Evolutionary conservation across 2,113 vertebrate genomes (phyloP), one percentile per base, ranked within the genome.

Genomic region (Eira barbara): DNA sequence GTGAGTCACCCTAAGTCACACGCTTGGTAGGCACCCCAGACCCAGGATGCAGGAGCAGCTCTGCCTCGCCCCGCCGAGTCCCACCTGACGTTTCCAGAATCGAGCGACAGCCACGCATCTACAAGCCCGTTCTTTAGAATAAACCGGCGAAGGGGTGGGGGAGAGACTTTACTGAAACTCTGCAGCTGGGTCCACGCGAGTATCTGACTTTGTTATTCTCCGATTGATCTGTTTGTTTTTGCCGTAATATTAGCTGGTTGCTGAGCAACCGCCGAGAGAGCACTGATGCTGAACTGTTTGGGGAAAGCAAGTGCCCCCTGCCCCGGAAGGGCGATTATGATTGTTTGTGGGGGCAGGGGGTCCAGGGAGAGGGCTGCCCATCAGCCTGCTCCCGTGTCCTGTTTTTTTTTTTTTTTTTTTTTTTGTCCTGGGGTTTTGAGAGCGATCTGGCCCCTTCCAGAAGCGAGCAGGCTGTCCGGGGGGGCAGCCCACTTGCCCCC

Each of bases 211-310:
- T 29, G 65, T 84, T 81, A 87, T 82, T 95, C 89, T 94, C 84
- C 71, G 55, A 27, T 36, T 39, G 91, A 81, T 89, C 84, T 47
- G 63, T 92, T 97, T 93, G 69, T 57, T 90, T 93, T 91, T 87
- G 74, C n/a, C 74, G 8, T 63, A 65, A 10, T 65, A 47, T 91
- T 95, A 97, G 55, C 63, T 87, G 76, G 97, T 83, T 97, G 93
- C 93, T 84, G 95, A 90, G 96, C 84, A 88, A 91, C 93, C 29
- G 31, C 23, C 39, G 27, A 27, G 49, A 73, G 47, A 65, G 61
- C 65, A 61, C 25, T 0, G 59, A 47, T 20, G 67, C 65, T 96
- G 49, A 88, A 89, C 71, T 82, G 59, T 69, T 78, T 73, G 18
- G 36, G 61, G 84, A 90, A 65, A 88, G 81, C 8, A 73, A 57